A percentile compares a stretch with the other conserved stretches of the same genome.
phyloP scores from a whole-genome alignment of 2,797 vertebrate genomes.

The Glyptemys insculpta region DNA sequence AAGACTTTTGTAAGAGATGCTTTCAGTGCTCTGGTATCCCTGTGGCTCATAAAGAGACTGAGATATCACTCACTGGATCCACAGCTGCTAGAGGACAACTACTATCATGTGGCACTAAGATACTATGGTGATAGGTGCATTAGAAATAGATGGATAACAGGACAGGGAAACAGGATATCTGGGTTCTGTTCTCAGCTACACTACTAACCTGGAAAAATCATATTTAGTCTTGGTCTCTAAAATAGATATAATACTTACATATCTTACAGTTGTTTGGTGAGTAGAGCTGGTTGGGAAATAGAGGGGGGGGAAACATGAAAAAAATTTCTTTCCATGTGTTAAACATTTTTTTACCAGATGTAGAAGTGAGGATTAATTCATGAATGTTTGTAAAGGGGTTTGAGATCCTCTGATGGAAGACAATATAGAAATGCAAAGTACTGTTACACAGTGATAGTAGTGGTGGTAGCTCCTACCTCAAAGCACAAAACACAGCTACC shows the following conservation, averaged over 20 bases:
- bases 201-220: neutral
- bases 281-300: no score
- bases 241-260: neutral
- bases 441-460: neutral
- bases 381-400: neutral
- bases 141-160: neutral
- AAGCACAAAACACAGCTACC: accelerated
- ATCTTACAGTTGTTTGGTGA: no score
- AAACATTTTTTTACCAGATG: no score
- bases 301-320: no score
- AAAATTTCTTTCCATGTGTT: no score
- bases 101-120: neutral
- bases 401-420: neutral
- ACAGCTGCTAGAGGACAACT: neutral
- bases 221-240: neutral
- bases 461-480: accelerated
- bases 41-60: neutral
- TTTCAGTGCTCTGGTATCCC: neutral
- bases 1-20: neutral
- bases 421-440: neutral
- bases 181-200: neutral
- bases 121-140: neutral
- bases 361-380: no score
- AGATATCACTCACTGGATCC: neutral
- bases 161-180: neutral